These are phyloP conservation scores for Ridgeia piscesae DNA, from an alignment of 1,140 invertebrate species.

Conservation along the genomic window DNA sequence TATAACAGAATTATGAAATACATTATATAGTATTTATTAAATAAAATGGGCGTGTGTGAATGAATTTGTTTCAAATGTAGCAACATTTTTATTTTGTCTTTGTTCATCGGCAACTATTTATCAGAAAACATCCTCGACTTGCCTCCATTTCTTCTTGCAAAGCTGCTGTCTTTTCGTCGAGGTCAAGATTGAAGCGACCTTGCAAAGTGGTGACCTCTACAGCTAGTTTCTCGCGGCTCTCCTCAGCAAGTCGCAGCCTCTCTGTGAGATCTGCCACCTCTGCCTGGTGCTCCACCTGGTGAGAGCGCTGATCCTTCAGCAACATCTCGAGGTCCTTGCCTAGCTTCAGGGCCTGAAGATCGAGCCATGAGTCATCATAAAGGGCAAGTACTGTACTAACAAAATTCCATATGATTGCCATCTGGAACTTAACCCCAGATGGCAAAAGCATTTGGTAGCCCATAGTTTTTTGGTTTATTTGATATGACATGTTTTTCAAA, in stretches of 20 bases:
- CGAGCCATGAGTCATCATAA: not conserved
- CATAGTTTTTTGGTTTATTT: not conserved
- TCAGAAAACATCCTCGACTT: not conserved
- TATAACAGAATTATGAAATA: too few relatives aligned
- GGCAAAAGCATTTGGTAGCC: not conserved
- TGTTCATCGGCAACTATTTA: too few relatives aligned
- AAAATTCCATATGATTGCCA: not conserved
- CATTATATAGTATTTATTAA: too few relatives aligned
- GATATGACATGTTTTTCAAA: not conserved
- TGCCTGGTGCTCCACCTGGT: not conserved
- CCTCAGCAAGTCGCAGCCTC: not conserved
- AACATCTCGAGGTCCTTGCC: slow-evolving; percentile 22
- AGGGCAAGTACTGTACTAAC: not conserved
- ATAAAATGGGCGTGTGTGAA: too few relatives aligned
- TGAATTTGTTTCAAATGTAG: too few relatives aligned
- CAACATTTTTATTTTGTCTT: too few relatives aligned
- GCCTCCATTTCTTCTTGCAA: slow-evolving; percentile 24
- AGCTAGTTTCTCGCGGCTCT: slow-evolving; percentile 26
- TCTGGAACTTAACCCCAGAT: not conserved
- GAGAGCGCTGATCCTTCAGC: slow-evolving; percentile 18
- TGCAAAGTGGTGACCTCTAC: slow-evolving; percentile 24
- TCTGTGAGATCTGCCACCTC: not conserved
- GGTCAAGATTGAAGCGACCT: slow-evolving; percentile 21
- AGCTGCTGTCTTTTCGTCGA: slow-evolving; percentile 15
- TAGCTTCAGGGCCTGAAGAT: slow-evolving; percentile 18